Percentiles rank a stretch among this genome's conserved stretches.
Evolutionary conservation across 2,797 vertebrate genomes (phyloP).

Genomic region (Squalus acanthias): DNA sequence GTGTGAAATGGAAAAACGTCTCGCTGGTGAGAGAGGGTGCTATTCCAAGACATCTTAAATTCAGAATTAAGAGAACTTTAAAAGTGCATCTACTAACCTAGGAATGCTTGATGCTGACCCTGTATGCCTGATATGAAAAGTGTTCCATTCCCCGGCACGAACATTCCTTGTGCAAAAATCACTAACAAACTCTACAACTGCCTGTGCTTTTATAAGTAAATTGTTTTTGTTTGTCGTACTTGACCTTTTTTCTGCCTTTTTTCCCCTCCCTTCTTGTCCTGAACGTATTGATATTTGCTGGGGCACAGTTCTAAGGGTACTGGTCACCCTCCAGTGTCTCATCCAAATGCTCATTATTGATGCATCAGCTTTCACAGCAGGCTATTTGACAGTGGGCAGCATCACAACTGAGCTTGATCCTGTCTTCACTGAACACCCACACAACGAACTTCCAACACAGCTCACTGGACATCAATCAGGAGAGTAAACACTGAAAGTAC

Average conservation of each 20-base stretch:
- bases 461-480: too few relatives aligned
- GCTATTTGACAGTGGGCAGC: too few relatives aligned
- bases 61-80: background rate
- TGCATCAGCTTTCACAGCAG: too few relatives aligned
- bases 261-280: background rate
- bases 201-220: background rate
- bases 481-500: too few relatives aligned
- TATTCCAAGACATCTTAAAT: background rate
- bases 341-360: too few relatives aligned
- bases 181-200: background rate
- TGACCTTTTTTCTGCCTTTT: background rate
- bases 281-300: background rate
- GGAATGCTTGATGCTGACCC: background rate
- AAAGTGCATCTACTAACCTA: background rate
- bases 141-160: background rate
- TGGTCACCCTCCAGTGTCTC: too few relatives aligned
- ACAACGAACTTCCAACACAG: too few relatives aligned
- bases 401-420: too few relatives aligned
- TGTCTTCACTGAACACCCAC: too few relatives aligned
- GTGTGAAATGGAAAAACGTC: background rate
- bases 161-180: background rate
- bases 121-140: background rate
- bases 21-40: background rate
- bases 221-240: background rate
- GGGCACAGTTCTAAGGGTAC: too few relatives aligned